A percentile compares a stretch with the other conserved stretches of the same genome.
Evolutionary conservation across 2,797 vertebrate species (phyloP).

Genomic region (Phrynocephalus forsythii): DNA sequence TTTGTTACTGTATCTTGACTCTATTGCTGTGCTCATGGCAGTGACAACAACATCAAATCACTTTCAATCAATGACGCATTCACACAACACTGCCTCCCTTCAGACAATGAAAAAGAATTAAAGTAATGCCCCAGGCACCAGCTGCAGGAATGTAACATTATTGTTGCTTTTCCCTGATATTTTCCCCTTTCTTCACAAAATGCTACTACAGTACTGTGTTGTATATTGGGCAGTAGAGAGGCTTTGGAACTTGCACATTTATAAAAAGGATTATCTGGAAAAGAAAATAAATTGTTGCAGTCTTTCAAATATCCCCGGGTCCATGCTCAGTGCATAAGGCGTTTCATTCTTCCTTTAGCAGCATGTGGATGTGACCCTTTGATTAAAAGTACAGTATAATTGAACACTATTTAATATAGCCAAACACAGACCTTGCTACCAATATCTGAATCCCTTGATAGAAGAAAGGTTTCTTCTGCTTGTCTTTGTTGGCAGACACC

Average conservation of each 20-base stretch:
- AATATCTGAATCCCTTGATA: neutral
- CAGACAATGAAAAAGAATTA: neutral
- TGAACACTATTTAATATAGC: neutral
- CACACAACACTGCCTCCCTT: neutral
- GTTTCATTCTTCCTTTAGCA: conserved; percentile 48
- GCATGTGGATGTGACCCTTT: conserved; percentile 40
- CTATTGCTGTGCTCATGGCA: neutral
- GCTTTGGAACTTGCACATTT: conserved; percentile 41
- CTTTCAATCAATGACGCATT: neutral
- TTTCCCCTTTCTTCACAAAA: conserved; percentile 16
- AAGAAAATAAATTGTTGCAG: neutral
- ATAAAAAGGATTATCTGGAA: neutral
- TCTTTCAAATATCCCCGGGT: neutral
- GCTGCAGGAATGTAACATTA: neutral
- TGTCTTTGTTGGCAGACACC: neutral
- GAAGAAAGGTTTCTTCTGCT: neutral
- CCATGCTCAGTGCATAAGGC: conserved; percentile 37
- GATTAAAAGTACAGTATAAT: conserved; percentile 12
- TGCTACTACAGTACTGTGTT: conserved; percentile 9
- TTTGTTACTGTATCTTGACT: conserved; percentile 10
- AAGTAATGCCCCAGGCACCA: neutral
- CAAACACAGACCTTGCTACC: neutral
- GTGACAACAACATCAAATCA: neutral
- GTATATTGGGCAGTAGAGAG: neutral
- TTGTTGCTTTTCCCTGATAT: conserved; percentile 28